Evolutionary conservation across 2,113 vertebrate species (phyloP).

Genomic region (Orthochromis malagaraziensis): DNA sequence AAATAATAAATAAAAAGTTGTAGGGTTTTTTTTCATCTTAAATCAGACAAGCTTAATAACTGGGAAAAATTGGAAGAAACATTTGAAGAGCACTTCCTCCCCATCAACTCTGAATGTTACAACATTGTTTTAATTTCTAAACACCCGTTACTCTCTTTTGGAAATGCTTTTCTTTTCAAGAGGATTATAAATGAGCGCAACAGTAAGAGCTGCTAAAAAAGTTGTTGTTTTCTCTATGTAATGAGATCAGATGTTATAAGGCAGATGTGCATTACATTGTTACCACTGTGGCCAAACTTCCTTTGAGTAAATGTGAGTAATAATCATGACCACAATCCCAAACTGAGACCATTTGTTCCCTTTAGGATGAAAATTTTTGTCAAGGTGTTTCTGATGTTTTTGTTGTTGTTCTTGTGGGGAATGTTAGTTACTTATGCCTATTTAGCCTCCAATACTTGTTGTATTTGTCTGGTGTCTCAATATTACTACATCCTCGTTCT

Average conservation of each 20-base stretch:
- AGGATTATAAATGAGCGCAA: not conserved
- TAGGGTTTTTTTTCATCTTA: fast-evolving
- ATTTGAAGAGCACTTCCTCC: not conserved
- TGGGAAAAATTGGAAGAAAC: not conserved
- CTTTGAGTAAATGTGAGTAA: not conserved
- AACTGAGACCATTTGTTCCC: not conserved
- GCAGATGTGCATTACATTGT: not conserved
- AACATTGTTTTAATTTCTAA: not conserved
- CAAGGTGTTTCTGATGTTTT: not conserved
- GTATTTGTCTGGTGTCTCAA: not conserved
- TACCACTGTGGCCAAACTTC: not conserved
- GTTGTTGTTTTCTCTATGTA: not conserved
- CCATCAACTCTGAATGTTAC: not conserved
- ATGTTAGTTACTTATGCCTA: not conserved
- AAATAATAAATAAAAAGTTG: not conserved
- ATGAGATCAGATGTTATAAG: not conserved
- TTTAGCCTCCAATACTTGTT: not conserved
- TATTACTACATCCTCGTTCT: not conserved
- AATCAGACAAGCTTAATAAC: not conserved
- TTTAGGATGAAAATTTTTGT: not conserved
- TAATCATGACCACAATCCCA: not conserved
- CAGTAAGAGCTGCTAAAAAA: not conserved
- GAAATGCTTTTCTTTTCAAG: not conserved
- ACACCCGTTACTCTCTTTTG: not conserved
- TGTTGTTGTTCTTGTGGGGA: not conserved